Base-by-base conservation (phyloP, 2,888 invertebrate species). In the Eupithecia subfuscata region DNA sequence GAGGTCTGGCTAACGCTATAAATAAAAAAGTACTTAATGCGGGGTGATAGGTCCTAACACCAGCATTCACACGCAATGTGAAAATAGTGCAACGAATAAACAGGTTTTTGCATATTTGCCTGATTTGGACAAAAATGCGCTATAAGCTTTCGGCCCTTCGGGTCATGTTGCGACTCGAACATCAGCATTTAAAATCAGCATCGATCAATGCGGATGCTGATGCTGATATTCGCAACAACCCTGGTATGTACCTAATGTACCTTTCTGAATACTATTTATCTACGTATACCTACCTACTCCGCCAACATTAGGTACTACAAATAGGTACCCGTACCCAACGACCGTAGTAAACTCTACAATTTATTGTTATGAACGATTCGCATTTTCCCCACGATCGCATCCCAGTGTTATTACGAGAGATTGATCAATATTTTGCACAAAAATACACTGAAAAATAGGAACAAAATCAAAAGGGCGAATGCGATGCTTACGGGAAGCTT, bases 401-500 rank as follows among this genome's bases (percentile, higher is more conserved):
- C 71, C 63, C 74, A 65, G 48, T 34, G 71, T 72, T 72, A 74
- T 71, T 70, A 65, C 74, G 45, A 63, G 52, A 63, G 63, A 77
- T 75, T 75, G 72, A 77, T 77, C 72, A 77, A 75, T 72, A 75
- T 77, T 77, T 77, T 75, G 30, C 40, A 69, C 56, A 73, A 73
- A 83, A 82, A 78, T 80, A 80, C 77, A 75, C 79, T 80, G 79
- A 75, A 81, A 77, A 82, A 77, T 75, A 83, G 83, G 84, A 84
- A 84, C 86, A 85, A 84, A 87, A 88, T 88, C 87, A 85, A 87
- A 84, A 85, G 86, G 85, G 65, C n/a, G 22, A 67, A 37, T 40
- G 87, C 85, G 85, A 88, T 88, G 87, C 87, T 87, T 83, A 82
- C 78, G 82, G 82, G 81, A 88, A 90, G 88, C 90, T 90, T 91